phyloP scores from a whole-genome alignment of 2,113 vertebrate species.

The Petrocephalus zakoni region DNA sequence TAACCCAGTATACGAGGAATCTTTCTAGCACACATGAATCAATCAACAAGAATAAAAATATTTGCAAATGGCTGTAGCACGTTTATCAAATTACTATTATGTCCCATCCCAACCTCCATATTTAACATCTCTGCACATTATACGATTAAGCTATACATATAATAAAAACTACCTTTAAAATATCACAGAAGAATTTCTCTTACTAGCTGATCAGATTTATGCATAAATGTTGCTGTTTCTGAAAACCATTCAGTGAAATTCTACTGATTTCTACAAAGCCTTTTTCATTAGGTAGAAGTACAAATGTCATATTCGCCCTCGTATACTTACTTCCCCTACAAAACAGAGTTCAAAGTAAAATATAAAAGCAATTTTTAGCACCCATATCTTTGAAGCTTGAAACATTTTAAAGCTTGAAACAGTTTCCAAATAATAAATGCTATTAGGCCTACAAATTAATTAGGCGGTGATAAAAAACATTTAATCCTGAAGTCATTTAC shows the following conservation, averaged over 20 bases:
- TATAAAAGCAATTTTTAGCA: slow-evolving; percentile 34
- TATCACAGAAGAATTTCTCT: neutral
- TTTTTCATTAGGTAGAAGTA: neutral
- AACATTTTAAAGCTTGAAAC: neutral
- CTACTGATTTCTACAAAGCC: neutral
- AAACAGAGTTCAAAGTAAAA: slow-evolving; percentile 27
- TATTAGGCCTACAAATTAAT: slow-evolving; percentile 25
- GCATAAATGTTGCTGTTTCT: neutral
- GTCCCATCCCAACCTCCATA: neutral
- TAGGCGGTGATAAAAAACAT: slow-evolving; percentile 61
- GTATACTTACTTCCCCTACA: neutral
- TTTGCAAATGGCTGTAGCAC: neutral
- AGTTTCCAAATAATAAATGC: neutral
- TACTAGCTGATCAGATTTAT: neutral
- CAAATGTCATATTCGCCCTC: neutral
- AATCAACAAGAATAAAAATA: neutral
- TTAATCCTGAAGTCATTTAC: slow-evolving; percentile 49
- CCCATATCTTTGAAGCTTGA: slow-evolving; percentile 10
- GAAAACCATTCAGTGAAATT: neutral
- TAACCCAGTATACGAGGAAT: neutral
- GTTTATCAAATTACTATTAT: neutral
- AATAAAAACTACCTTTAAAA: neutral
- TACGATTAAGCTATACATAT: neutral
- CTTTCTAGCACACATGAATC: neutral
- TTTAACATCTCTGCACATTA: neutral